Evolutionary conservation across 2,888 invertebrate species (phyloP).

Genomic region (Stenodera caucasica): DNA sequence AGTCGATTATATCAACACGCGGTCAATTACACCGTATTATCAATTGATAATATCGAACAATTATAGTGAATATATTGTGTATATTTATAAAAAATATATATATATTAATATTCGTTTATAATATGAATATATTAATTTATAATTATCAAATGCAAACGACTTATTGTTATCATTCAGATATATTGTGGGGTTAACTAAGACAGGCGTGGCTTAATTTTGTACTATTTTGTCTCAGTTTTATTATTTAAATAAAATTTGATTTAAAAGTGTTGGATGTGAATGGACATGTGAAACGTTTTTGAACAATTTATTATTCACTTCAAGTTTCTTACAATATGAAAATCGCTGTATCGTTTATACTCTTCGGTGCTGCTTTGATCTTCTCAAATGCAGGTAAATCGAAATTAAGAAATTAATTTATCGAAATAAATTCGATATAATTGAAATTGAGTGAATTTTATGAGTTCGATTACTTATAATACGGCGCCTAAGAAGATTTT

Average conservation of each 20-base stretch:
- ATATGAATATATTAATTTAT: not conserved
- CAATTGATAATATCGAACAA: slow-evolving; percentile 2
- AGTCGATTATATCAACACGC: slow-evolving; percentile 32
- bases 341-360: slow-evolving; percentile 20
- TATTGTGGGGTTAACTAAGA: slow-evolving; percentile 18
- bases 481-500: slow-evolving; percentile 18
- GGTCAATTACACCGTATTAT: slow-evolving; percentile 15
- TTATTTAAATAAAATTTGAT: slow-evolving; percentile 9
- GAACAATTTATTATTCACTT: not conserved
- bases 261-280: slow-evolving; percentile 15
- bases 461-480: slow-evolving; percentile 14
- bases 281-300: slow-evolving; percentile 32
- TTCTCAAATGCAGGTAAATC: slow-evolving; percentile 37
- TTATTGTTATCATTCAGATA: slow-evolving; percentile 12
- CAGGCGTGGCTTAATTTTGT: slow-evolving; percentile 27
- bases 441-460: slow-evolving; percentile 18
- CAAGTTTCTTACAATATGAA: slow-evolving; percentile 16
- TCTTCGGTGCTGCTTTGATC: slow-evolving; percentile 31
- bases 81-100: not conserved
- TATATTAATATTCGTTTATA: not conserved
- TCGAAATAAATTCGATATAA: no score
- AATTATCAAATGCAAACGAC: not conserved
- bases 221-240: slow-evolving; percentile 20
- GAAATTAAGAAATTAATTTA: no score
- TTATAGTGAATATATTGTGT: not conserved